Percentiles rank a stretch among this genome's conserved stretches.
Evolutionary conservation across 2,113 vertebrate species (phyloP).

Genomic region (Pipra filicauda): DNA sequence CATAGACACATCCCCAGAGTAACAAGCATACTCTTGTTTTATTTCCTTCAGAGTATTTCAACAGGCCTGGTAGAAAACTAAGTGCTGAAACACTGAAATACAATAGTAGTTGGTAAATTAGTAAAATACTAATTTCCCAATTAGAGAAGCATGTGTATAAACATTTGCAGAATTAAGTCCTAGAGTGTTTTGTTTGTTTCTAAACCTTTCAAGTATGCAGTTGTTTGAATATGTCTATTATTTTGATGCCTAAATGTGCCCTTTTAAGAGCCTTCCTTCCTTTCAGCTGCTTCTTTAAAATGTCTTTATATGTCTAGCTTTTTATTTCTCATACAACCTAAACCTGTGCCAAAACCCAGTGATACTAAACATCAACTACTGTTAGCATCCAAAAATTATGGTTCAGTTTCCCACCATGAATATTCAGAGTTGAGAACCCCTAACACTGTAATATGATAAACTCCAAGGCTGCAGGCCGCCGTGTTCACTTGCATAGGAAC

Average conservation of each 20-base stretch:
- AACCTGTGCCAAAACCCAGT: background rate
- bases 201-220: background rate
- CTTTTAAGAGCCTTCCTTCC: background rate
- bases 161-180: background rate
- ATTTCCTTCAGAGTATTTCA: background rate
- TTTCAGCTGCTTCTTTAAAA: background rate
- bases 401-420: conserved; percentile 42
- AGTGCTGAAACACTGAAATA: background rate
- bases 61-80: background rate
- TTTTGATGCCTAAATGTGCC: background rate
- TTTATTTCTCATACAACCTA: background rate
- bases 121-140: background rate
- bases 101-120: background rate
- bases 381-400: background rate
- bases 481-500: background rate
- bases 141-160: background rate
- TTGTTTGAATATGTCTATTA: background rate
- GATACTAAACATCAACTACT: background rate
- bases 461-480: background rate
- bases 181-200: background rate
- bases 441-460: conserved; percentile 16
- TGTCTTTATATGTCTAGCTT: background rate
- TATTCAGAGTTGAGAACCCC: conserved; percentile 5
- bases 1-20: background rate
- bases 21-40: background rate